phyloP scores from a whole-genome alignment of 2,113 vertebrate genomes.

The Herpailurus yagouaroundi region DNA sequence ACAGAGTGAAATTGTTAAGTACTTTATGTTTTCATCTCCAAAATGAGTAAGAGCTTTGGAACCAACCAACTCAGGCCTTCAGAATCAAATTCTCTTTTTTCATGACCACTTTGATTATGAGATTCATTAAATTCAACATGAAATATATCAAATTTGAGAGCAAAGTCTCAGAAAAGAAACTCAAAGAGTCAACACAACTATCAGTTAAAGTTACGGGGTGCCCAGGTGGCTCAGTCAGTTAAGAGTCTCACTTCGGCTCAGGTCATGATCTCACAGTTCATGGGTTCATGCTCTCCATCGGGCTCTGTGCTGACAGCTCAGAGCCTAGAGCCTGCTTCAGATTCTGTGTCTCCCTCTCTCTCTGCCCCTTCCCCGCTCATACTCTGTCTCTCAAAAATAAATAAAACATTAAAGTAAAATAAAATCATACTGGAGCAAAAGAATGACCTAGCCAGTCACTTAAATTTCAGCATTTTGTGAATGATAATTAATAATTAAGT shows the following conservation, averaged over 20 bases:
- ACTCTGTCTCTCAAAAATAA: not conserved
- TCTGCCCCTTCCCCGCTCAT: not conserved
- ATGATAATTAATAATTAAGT: not conserved
- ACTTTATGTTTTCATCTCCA: not conserved
- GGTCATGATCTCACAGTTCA: not conserved
- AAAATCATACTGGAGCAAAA: not conserved
- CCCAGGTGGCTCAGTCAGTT: not conserved
- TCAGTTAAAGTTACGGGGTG: not conserved
- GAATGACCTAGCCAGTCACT: not conserved
- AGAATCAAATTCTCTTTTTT: not conserved
- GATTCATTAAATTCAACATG: conserved; percentile 3
- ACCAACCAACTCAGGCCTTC: not conserved
- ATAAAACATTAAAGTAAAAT: not conserved
- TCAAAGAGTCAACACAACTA: not conserved
- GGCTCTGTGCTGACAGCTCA: not conserved
- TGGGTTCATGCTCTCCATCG: not conserved
- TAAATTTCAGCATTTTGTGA: not conserved
- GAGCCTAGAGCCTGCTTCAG: not conserved
- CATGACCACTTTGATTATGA: not conserved
- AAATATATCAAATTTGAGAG: not conserved
- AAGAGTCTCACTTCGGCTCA: not conserved
- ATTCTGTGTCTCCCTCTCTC: not conserved
- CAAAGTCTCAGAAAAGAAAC: not conserved
- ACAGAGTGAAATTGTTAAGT: not conserved
- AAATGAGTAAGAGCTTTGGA: not conserved